Conservation (phyloP, 2,113 vertebrate species). For the Brachirus orientalis region DNA sequence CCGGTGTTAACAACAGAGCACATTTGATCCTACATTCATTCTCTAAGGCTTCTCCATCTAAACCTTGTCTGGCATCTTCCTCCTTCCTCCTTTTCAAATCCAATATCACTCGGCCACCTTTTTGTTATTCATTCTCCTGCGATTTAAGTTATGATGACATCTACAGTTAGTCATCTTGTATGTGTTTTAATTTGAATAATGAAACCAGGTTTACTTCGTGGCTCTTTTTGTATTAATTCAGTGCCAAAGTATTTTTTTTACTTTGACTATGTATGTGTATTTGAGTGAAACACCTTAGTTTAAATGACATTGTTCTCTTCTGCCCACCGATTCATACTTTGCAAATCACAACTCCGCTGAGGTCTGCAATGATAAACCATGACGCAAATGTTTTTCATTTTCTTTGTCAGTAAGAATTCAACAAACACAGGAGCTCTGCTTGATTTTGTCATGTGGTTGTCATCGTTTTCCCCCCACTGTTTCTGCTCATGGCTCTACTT, state of each 20-base stretch:
- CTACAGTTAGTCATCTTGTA: constrained; percentile 8
- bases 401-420: too few species aligned
- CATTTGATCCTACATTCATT: constrained; percentile 51
- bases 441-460: too few species aligned
- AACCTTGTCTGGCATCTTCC: constrained; percentile 50
- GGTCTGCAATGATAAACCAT: too few species aligned
- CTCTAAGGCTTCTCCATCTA: constrained; percentile 45
- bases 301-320: constrained; percentile 13
- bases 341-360: too few species aligned
- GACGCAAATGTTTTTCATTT: too few species aligned
- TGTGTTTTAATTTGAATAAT: constrained; percentile 1
- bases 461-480: too few species aligned
- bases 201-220: too few species aligned
- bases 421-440: too few species aligned
- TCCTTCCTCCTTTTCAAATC: constrained; percentile 29
- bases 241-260: neutral
- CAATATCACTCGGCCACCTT: constrained; percentile 14
- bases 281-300: constrained; percentile 5
- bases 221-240: too few species aligned
- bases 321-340: constrained; percentile 4
- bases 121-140: constrained; percentile 1
- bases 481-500: too few species aligned
- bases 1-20: constrained; percentile 51
- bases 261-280: neutral
- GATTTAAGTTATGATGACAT: constrained; percentile 3